phyloP scores from a whole-genome alignment of 1,140 invertebrate genomes.

The Teleogryllus occipitalis region DNA sequence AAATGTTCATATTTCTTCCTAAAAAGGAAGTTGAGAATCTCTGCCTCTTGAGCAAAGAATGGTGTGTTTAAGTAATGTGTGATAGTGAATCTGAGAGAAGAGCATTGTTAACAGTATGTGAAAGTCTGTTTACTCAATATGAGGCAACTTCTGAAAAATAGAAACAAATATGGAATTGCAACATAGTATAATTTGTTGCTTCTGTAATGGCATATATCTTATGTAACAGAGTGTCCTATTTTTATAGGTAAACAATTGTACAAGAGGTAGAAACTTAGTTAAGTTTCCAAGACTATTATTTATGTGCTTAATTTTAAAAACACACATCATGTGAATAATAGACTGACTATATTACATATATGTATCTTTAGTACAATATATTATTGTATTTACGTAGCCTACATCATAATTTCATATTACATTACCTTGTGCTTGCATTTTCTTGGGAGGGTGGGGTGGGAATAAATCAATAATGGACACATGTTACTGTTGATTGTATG shows the following conservation, averaged over 20 bases:
- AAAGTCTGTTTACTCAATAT: not conserved
- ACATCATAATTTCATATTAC: not conserved
- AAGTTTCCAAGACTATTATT: not conserved
- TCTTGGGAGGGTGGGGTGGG: not conserved
- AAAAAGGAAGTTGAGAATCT: not conserved
- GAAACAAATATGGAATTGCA: not conserved
- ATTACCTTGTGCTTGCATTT: not conserved
- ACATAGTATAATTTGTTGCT: not conserved
- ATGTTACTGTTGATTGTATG: not conserved
- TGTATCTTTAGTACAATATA: not conserved
- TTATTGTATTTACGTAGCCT: not conserved
- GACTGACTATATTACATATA: slow-evolving; percentile 1
- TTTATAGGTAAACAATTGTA: not conserved
- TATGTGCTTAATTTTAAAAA: slow-evolving; percentile 1
- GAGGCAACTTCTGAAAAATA: not conserved
- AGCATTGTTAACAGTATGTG: not conserved
- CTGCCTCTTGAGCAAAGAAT: not conserved
- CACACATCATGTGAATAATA: not conserved
- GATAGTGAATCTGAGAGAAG: not conserved
- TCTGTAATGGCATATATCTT: not conserved
- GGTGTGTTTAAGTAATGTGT: not conserved
- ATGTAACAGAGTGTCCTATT: slow-evolving; percentile 1
- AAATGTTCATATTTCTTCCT: not conserved
- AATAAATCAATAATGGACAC: not conserved
- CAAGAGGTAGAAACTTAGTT: not conserved